phyloP scores from a whole-genome alignment of 2,797 vertebrate genomes.

The Thunnus albacares region DNA sequence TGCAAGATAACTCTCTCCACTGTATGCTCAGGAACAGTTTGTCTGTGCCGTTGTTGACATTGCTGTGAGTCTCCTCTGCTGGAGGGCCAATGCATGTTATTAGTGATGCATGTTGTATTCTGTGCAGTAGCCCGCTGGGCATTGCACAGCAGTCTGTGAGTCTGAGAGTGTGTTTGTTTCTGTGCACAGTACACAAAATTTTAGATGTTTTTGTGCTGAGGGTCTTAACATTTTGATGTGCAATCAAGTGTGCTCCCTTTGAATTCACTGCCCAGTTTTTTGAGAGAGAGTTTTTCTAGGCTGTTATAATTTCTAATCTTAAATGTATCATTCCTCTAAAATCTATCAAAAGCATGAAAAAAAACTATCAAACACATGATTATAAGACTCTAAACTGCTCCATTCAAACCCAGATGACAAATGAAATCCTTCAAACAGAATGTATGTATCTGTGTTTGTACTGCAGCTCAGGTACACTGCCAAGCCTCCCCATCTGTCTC shows the following conservation, averaged over 20 bases:
- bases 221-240: conserved; percentile 10
- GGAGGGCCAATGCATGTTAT: conserved; percentile 28
- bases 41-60: conserved; percentile 13
- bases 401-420: background rate
- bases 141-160: background rate
- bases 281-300: background rate
- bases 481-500: conserved; percentile 27
- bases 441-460: background rate
- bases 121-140: background rate
- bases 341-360: background rate
- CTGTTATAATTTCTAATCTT: background rate
- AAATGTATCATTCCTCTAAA: background rate
- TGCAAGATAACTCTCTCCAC: conserved; percentile 15
- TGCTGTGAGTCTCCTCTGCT: conserved; percentile 26
- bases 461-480: background rate
- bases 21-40: conserved; percentile 16
- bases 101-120: conserved; percentile 41
- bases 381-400: background rate
- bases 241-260: background rate
- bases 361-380: background rate
- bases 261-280: background rate
- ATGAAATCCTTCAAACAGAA: background rate
- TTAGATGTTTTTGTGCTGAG: conserved; percentile 10
- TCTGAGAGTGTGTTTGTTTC: conserved; percentile 1
- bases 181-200: background rate